Base-by-base conservation (phyloP, 1,140 invertebrate genomes). In the Palaemon carinicauda region DNA sequence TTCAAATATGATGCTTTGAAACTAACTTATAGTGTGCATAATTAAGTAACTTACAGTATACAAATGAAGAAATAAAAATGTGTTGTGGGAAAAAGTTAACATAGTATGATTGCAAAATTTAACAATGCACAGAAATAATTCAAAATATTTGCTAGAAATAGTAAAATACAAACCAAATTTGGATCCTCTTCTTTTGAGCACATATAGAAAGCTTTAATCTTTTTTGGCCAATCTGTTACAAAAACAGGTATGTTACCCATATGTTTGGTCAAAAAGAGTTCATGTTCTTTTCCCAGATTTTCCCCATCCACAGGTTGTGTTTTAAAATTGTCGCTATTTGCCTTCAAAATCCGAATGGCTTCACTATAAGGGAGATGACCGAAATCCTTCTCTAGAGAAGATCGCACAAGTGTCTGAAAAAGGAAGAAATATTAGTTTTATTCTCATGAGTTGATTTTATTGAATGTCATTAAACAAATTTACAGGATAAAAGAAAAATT, bases 151-250 rank as follows among this genome's bases (percentile, higher is more conserved):
- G 7, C 41, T 29, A 33, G 27, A 2, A 27, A 33, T 24, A 5
- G 17, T 14, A 15, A 73, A 53, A 29, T 33, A 73, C 79, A 52
- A 15, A 85, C 83, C 83, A 85, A 14, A n/a, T 79, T n/a, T 29
- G 83, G 60, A 91, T 96, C 93, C 89, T 94, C 92, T 77, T 92
- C 89, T 85, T 93, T 94, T 89, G 94, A 92, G 91, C 95, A 95
- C 95, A 97, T 97, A 91, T 99, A 99, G 93, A 99, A 99, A 12
- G 98, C 96, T 92, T 99, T 99, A 10, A 94, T 92, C 24, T 93
- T 80, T 88, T 94, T 93, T 0, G 98, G 98, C 95, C 96, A 99
- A 90, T 98, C 94, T 2, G 96, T 94, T 19, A 99, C 92, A 92
- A 99, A 99, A 21, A 98, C 93, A 9, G 98, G 98, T 75, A 93